A percentile compares a stretch with the other conserved stretches of the same genome.
Evolutionary conservation across 2,888 invertebrate species (phyloP).

Genomic region (Troglohyphantes excavatus): DNA sequence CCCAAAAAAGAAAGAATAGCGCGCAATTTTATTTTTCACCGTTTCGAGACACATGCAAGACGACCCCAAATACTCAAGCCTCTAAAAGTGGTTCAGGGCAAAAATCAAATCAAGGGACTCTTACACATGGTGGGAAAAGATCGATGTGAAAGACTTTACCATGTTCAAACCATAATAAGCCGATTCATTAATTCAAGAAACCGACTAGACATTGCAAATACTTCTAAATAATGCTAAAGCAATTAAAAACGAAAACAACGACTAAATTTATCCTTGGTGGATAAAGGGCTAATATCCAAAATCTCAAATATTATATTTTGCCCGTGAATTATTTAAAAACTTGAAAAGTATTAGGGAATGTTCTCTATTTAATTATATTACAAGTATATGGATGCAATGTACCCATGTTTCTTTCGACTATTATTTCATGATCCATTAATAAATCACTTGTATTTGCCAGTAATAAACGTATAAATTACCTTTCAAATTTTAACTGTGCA

Average conservation of each 20-base stretch:
- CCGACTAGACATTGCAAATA: conserved; percentile 13
- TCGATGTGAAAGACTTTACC: conserved; percentile 8
- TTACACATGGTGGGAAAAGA: conserved; percentile 8
- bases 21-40: conserved; percentile 52
- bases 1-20: background rate
- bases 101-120: conserved; percentile 50
- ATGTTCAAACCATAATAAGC: conserved; percentile 33
- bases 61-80: conserved; percentile 17
- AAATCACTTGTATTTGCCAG: too few species aligned
- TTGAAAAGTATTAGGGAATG: too few species aligned
- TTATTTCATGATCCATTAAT: too few species aligned
- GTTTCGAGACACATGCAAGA: conserved; percentile 16
- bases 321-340: too few species aligned
- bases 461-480: too few species aligned
- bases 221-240: background rate
- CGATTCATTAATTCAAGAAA: conserved; percentile 14
- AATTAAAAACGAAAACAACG: background rate
- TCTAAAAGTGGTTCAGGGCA: conserved; percentile 2
- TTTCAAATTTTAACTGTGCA: too few species aligned
- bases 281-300: too few species aligned
- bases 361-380: too few species aligned
- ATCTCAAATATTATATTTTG: too few species aligned
- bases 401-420: too few species aligned
- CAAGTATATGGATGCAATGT: too few species aligned
- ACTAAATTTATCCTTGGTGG: too few species aligned